Evolutionary conservation across 2,888 invertebrate genomes (phyloP), one percentile per base, ranked within the genome.

Genomic region (Anodontia alba): DNA sequence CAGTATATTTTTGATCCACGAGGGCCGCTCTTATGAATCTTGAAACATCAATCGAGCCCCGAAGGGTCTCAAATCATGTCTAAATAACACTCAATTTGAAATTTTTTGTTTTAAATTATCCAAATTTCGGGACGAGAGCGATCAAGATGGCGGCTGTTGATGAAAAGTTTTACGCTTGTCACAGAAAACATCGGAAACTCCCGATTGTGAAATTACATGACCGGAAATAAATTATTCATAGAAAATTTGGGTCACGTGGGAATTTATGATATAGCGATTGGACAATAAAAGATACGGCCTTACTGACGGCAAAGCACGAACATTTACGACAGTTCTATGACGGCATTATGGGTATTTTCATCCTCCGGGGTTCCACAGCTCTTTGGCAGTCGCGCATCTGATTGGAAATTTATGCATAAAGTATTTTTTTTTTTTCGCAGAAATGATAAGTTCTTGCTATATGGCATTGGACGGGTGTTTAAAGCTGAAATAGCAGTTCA

Each of bases 121-220:
- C 96, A 96, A 96, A 96, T 96, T 96, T 96, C 96, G 96, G 96
- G 96, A 96, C 96, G 96, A 96, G 96, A 96, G 96, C 96, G 96
- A 96, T 96, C 97, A 97, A 97, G 96, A 97, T 97, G 97, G 97
- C 97, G 97, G 97, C 97, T 97, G 97, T 97, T 97, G 97, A 97
- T 97, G 97, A 97, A 96, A 97, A 97, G 96, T 97, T 97, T 97
- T 97, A 97, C 97, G 97, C 97, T 97, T 97, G 97, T 97, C 97
- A 97, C 96, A 97, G 96, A 96, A 96, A 95, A 95, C 95, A 95
- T 87, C 94, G 94, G 91, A 91, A 85, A 90, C 89, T 91, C 80
- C 93, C 94, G 94, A 94, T 69, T 69, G 69, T 42, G 43, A 69
- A 88, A 88, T 87, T 87, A 87, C 82, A 79, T 79, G 85, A 80